A percentile compares a stretch with the other conserved stretches of the same genome.
These are phyloP conservation scores for Eupithecia dodoneata DNA, from an alignment of 2,888 invertebrate genomes.

Conservation along the genomic window DNA sequence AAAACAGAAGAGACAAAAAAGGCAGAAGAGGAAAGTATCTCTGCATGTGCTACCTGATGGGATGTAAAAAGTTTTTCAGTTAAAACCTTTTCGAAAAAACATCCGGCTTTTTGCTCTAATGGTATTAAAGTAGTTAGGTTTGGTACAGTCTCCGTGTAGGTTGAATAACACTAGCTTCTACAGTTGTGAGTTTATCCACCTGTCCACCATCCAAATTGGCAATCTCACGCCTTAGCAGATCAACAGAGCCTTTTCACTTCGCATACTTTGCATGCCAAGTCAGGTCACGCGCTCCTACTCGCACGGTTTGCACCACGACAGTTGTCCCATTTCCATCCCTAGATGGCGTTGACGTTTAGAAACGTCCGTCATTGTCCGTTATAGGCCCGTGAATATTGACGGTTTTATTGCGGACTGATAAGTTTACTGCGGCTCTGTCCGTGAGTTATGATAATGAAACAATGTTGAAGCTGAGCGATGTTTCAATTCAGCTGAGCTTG, in stretches of 20 bases:
- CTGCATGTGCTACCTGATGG: not conserved
- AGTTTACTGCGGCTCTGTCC: constrained; percentile 30
- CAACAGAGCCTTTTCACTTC: constrained; percentile 28
- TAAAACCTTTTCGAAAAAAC: not conserved
- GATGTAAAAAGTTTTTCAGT: not conserved
- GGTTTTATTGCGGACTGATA: constrained; percentile 51
- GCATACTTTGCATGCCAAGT: constrained; percentile 58
- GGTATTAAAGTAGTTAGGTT: not conserved
- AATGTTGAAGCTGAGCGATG: constrained; percentile 27
- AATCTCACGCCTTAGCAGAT: constrained; percentile 2
- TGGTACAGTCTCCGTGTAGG: not conserved
- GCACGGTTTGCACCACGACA: constrained; percentile 47
- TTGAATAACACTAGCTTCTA: constrained; percentile 16
- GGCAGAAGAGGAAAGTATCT: not conserved
- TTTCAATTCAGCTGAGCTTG: constrained; percentile 24
- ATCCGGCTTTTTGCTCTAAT: not conserved
- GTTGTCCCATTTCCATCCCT: constrained; percentile 52
- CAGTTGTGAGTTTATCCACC: constrained; percentile 7
- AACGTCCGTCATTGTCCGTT: constrained; percentile 47
- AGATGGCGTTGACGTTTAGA: constrained; percentile 55
- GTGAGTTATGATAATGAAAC: constrained; percentile 34
- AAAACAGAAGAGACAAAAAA: not conserved
- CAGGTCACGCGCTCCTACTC: constrained; percentile 58
- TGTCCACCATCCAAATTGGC: constrained; percentile 13
- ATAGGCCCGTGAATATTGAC: constrained; percentile 49